Conservation (phyloP, 2,888 invertebrate species). For the Ligdia adustata region DNA sequence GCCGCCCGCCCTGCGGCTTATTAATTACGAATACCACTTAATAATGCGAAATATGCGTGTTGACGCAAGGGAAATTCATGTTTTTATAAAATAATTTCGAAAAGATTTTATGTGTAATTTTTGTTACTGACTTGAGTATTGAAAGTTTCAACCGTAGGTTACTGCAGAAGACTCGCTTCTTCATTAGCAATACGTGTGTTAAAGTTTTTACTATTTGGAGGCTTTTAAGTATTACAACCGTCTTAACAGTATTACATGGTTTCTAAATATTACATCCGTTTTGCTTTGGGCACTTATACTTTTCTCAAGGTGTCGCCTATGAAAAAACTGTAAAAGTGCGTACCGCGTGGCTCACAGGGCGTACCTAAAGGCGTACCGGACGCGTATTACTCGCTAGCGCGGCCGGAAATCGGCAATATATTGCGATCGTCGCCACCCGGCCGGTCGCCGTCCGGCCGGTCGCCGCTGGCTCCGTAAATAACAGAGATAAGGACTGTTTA, state of each 20-base stretch:
- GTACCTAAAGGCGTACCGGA: conserved; percentile 65
- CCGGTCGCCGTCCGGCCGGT: conserved; percentile 26
- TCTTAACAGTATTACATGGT: no score
- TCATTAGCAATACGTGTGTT: background rate
- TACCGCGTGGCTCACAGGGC: conserved; percentile 38
- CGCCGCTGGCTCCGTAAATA: conserved; percentile 55
- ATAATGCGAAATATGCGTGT: conserved; percentile 37
- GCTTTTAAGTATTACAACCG: no score
- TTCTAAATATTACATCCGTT: no score
- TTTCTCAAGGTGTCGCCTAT: no score
- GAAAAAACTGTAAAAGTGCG: no score
- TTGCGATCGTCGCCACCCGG: conserved; percentile 60
- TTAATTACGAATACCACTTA: conserved; percentile 53
- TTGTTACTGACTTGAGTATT: background rate
- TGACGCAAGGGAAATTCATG: conserved; percentile 28
- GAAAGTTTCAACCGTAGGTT: background rate
- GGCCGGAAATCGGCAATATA: conserved; percentile 78
- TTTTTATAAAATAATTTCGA: no score
- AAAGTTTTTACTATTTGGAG: no score
- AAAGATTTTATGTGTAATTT: background rate
- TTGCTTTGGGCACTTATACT: background rate
- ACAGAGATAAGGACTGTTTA: conserved; percentile 59
- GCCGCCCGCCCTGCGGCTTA: conserved; percentile 40
- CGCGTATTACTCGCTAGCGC: conserved; percentile 77
- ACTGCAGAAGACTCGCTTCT: background rate